Evolutionary conservation across 1,140 invertebrate genomes (phyloP).

Genomic region (Forficula auricularia): DNA sequence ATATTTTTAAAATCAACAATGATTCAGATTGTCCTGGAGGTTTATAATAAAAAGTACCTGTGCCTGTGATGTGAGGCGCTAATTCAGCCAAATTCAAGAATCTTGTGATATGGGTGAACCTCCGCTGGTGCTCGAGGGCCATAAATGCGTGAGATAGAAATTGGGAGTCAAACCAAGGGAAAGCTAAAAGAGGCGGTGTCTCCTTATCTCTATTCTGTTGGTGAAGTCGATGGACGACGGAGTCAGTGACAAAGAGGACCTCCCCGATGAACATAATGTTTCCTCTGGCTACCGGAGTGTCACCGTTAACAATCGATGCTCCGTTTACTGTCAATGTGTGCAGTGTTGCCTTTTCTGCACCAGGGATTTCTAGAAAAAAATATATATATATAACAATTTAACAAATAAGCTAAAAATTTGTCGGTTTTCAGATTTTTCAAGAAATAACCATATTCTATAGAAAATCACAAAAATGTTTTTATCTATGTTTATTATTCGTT

Average conservation of each 20-base stretch:
- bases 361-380: background rate
- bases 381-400: slow-evolving; percentile 1
- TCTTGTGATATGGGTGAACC: slow-evolving; percentile 36
- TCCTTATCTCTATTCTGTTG: slow-evolving; percentile 41
- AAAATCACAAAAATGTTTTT: background rate
- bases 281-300: slow-evolving; percentile 35
- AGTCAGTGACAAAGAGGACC: slow-evolving; percentile 38
- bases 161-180: slow-evolving; percentile 42
- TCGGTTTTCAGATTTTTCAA: no score
- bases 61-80: slow-evolving; percentile 34
- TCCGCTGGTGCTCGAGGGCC: slow-evolving; percentile 30
- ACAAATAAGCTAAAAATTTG: background rate
- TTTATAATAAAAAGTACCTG: slow-evolving; percentile 18
- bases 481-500: background rate
- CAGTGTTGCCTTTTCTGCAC: no score
- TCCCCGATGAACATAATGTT: slow-evolving; percentile 41
- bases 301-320: slow-evolving; percentile 35
- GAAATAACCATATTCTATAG: no score
- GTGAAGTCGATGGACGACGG: slow-evolving; percentile 36
- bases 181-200: slow-evolving; percentile 39
- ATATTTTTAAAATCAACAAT: no score
- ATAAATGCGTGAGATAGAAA: slow-evolving; percentile 41
- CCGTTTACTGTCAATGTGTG: slow-evolving; percentile 31
- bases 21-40: no score
- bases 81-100: slow-evolving; percentile 38